Evolutionary conservation across 2,797 vertebrate genomes (phyloP), one percentile per base, ranked within the genome.

Genomic region (Diceros bicornis): DNA sequence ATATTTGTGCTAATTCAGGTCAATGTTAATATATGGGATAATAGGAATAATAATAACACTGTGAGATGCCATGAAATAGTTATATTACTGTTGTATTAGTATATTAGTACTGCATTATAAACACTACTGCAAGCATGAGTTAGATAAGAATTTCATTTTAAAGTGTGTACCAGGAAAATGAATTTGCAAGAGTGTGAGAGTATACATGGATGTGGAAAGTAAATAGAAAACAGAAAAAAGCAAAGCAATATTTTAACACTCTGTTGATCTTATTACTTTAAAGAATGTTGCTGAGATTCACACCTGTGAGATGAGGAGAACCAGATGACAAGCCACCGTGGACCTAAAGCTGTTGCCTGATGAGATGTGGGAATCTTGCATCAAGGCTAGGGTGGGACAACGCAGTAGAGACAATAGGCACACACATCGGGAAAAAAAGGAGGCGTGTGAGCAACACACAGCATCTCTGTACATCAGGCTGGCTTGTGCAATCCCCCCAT

Each of bases 61-160:
- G 6, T 2, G 34, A 32, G 16, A 44, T 34, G 7, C 3, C 9
- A 23, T 74, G 34, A 89, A 77, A 41, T 23, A 14, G 1, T 41
- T 59, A 41, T 32, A 77, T 47, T 37, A 32, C 23, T 74, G 25
- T 37, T 37, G 6, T 47, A 44, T 50, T 50, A 32, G 21, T 34
- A 61, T 18, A 75, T 57, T 47, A 52, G 20, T 64, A 37, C 37
- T 44, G 1, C 44, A 41, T 41, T 68, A 57, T 62, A 44, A 44
- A 18, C 18, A 32, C 16, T 90, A 32, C 6, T 41, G 8, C 13
- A 79, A 66, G 13, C 20, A 47, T 34, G 52, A 74, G 64, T 88
- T 90, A 72, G 20, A 52, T 81, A 92, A 84, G 9, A 47, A 71
- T 75, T 72, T 95, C 29, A 85, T 68, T 87, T 89, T 41, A 78